phyloP scores from a whole-genome alignment of 2,888 invertebrate species.

The Campoplex nolae region DNA sequence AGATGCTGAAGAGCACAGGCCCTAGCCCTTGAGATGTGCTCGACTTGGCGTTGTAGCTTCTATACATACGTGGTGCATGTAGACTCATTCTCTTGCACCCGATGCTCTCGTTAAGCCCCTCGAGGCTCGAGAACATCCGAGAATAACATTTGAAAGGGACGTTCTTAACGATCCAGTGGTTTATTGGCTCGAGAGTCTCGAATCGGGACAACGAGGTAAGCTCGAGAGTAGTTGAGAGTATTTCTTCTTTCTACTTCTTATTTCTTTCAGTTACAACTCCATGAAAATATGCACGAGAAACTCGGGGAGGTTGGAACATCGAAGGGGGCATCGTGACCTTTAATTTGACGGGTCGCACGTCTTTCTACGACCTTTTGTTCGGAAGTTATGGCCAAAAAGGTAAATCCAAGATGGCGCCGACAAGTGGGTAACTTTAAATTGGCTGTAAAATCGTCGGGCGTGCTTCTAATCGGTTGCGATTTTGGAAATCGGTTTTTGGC shows the following conservation, averaged over 20 bases:
- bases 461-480: not conserved
- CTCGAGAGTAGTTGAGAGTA: not conserved
- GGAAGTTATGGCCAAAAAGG: not conserved
- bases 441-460: not conserved
- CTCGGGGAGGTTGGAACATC: not conserved
- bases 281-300: not conserved
- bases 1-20: constrained; percentile 49
- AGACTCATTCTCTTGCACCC: constrained; percentile 15
- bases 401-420: constrained; percentile 8
- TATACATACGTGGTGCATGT: not conserved
- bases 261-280: not conserved
- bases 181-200: constrained; percentile 46
- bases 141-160: constrained; percentile 64
- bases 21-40: constrained; percentile 66
- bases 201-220: constrained; percentile 19
- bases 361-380: not conserved
- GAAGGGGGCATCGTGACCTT: not conserved
- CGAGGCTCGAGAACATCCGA: constrained; percentile 66
- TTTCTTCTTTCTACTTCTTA: not conserved
- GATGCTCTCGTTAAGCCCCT: constrained; percentile 53
- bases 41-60: constrained; percentile 23
- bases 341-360: constrained; percentile 23
- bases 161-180: constrained; percentile 53
- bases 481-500: not conserved
- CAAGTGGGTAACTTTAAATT: not conserved